Conservation (phyloP, 30 jellyfish, hydroid and myxozoan genomes). For the Hydra vulgaris region DNA sequence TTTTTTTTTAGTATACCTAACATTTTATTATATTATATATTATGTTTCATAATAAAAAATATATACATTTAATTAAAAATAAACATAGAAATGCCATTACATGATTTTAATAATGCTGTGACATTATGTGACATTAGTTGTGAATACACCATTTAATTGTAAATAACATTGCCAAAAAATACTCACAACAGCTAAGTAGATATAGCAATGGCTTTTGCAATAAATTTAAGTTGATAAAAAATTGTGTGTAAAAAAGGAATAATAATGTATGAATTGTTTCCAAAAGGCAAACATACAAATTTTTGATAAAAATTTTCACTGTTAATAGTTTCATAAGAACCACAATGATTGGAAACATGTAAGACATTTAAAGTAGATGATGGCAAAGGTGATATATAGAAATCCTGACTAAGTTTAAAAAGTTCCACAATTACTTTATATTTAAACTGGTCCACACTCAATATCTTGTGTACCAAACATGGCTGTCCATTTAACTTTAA, state of each 20-base stretch:
- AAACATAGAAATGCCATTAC: not conserved
- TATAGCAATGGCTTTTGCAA: not conserved
- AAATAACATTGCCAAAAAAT: not conserved
- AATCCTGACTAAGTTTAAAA: not conserved
- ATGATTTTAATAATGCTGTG: not conserved
- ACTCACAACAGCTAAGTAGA: not conserved
- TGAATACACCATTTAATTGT: not conserved
- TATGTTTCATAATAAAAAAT: too few relatives aligned
- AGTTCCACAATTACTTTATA: not conserved
- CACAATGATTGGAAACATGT: not conserved
- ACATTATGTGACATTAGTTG: not conserved
- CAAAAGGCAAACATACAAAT: not conserved
- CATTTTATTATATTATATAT: too few relatives aligned
- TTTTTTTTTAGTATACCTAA: not conserved
- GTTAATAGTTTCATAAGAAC: not conserved
- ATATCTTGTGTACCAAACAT: not conserved
- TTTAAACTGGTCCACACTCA: not conserved
- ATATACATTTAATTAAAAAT: not conserved
- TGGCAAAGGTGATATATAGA: not conserved
- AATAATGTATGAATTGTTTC: not conserved
- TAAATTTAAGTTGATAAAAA: not conserved
- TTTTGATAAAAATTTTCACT: not conserved
- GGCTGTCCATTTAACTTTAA: not conserved
- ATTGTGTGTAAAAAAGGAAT: not conserved
- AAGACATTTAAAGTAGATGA: not conserved